These are phyloP conservation scores for Xyrauchen texanus DNA, from an alignment of 2,113 vertebrate species.

Conservation along the genomic window DNA sequence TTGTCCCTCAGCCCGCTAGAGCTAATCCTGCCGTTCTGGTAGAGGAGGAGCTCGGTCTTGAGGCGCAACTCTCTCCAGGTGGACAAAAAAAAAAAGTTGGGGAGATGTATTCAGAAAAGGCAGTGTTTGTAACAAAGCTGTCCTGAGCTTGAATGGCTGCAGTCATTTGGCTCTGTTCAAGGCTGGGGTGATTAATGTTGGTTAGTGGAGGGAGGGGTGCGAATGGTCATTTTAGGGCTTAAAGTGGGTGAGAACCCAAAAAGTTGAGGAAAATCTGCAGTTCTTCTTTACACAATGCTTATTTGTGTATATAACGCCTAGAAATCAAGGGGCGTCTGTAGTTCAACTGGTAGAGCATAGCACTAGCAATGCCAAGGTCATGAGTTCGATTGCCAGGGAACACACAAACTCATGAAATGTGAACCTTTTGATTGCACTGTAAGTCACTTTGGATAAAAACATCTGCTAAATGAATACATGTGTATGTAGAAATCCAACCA, in stretches of 20 bases:
- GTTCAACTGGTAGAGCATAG: too few species aligned
- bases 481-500: too few species aligned
- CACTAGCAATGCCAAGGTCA: too few species aligned
- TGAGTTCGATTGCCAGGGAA: too few species aligned
- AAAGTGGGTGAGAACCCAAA: conserved; percentile 6
- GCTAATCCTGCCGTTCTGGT: conserved; percentile 78
- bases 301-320: too few species aligned
- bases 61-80: conserved; percentile 83
- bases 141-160: conserved; percentile 80
- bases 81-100: conserved; percentile 78
- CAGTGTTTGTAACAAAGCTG: conserved; percentile 77
- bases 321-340: too few species aligned
- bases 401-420: too few species aligned
- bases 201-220: conserved; percentile 57
- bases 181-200: conserved; percentile 85
- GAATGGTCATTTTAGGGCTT: conserved; percentile 44
- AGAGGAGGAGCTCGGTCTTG: conserved; percentile 66
- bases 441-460: too few species aligned
- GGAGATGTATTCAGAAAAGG: conserved; percentile 80
- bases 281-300: too few species aligned
- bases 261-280: not conserved
- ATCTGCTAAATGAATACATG: too few species aligned
- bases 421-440: too few species aligned
- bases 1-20: conserved; percentile 69
- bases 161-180: conserved; percentile 82